These are phyloP conservation scores for Allacma fusca DNA, from an alignment of 2,888 invertebrate species.

Conservation along the genomic window DNA sequence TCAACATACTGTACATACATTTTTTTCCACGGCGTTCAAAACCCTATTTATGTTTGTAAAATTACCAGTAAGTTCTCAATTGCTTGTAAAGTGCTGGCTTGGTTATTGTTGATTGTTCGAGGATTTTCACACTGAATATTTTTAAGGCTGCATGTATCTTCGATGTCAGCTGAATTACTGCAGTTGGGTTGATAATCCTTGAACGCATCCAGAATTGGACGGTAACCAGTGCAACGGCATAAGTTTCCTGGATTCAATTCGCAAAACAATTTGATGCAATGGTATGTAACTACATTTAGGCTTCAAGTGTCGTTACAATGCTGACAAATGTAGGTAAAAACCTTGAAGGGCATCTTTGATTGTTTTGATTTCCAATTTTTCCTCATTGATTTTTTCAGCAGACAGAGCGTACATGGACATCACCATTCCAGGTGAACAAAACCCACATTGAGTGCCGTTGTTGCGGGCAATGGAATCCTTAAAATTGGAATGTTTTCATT, in stretches of 20 bases:
- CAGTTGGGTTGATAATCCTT: slow-evolving; percentile 70
- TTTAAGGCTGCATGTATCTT: slow-evolving; percentile 31
- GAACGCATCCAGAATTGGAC: slow-evolving; percentile 91
- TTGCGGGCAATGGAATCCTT: slow-evolving; percentile 82
- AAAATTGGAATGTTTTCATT: background rate
- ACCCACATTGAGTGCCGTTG: slow-evolving; percentile 95
- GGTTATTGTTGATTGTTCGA: slow-evolving; percentile 12
- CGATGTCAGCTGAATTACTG: slow-evolving; percentile 1
- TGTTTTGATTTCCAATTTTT: slow-evolving; percentile 85
- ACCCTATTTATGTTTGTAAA: no score
- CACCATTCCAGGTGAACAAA: slow-evolving; percentile 94
- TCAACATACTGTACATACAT: no score
- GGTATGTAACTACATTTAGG: slow-evolving; percentile 6
- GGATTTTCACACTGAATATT: slow-evolving; percentile 16
- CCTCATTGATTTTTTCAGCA: slow-evolving; percentile 68
- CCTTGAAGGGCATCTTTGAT: slow-evolving; percentile 85
- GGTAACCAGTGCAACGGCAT: slow-evolving; percentile 93
- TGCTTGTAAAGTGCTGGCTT: background rate
- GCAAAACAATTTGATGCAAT: background rate
- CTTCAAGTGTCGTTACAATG: no score
- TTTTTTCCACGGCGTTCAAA: no score
- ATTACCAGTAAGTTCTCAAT: slow-evolving; percentile 50
- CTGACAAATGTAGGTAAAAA: slow-evolving; percentile 63
- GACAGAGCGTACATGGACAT: slow-evolving; percentile 96
- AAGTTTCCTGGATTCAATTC: slow-evolving; percentile 70